phyloP scores from a whole-genome alignment of 2,888 invertebrate genomes.

The Leucophenga montana region DNA sequence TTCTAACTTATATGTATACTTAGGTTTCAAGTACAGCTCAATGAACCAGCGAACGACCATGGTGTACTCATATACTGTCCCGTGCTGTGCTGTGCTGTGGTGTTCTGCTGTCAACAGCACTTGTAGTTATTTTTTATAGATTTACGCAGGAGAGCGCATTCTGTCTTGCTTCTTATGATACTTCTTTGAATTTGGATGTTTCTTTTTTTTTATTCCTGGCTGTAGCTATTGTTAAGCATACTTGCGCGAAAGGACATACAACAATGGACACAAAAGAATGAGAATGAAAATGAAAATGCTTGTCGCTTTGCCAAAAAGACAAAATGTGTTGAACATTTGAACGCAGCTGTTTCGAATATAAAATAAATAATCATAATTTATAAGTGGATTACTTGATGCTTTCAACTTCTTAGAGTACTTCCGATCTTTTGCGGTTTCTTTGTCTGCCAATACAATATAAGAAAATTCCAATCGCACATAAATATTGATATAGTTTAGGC shows the following conservation, averaged over 20 bases:
- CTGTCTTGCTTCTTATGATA: background rate
- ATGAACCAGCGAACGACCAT: conserved; percentile 41
- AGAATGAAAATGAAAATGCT: conserved; percentile 26
- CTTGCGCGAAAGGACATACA: conserved; percentile 36
- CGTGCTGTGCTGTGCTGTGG: conserved; percentile 29
- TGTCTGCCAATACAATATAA: background rate
- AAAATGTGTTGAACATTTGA: conserved; percentile 59
- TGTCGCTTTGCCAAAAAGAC: conserved; percentile 34
- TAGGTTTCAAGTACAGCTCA: conserved; percentile 34
- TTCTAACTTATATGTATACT: conserved; percentile 24
- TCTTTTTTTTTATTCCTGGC: conserved; percentile 1
- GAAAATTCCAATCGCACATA: conserved; percentile 9
- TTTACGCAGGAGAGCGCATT: conserved; percentile 49
- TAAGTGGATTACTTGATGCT: conserved; percentile 57
- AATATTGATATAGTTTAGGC: background rate
- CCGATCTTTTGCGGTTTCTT: too few relatives aligned
- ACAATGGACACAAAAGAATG: background rate
- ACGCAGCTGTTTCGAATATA: conserved; percentile 62
- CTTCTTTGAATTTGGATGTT: too few relatives aligned
- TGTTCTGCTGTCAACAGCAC: conserved; percentile 64
- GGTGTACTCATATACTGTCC: too few relatives aligned
- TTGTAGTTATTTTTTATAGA: conserved; percentile 56
- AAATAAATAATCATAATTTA: conserved; percentile 66
- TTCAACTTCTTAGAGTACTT: too few relatives aligned
- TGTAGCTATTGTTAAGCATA: conserved; percentile 11